Evolutionary conservation across 2,113 vertebrate genomes (phyloP), one percentile per base, ranked within the genome.

Genomic region (Zootoca vivipara): DNA sequence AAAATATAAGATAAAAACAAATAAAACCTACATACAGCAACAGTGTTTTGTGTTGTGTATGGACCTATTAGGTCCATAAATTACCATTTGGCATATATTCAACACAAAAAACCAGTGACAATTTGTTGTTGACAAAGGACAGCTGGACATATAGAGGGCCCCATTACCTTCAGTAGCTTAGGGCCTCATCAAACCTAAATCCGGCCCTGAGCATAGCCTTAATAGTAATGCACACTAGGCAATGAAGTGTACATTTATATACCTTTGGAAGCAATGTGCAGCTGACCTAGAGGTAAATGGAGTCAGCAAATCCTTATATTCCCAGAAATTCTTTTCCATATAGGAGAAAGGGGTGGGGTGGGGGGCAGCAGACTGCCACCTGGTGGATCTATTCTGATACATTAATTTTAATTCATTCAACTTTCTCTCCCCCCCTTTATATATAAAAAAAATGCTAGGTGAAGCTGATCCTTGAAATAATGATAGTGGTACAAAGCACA

Each of bases 291-390:
- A 64, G 4, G 3, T 58, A 64, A 69, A 72, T 22, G 35, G 28
- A 33, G 35, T 30, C 52, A 46, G 35, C 13, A 75, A 28, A 18
- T 3, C 28, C 20, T 33, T 46, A 26, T 38, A 40, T 26, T 2
- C 30, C 13, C 12, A 58, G 9, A 62, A 82, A n/a, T 26, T 22
- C 22, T 70, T 26, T 26, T 78, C 26, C 12, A 65, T 10, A 12
- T 13, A 33, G 52, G 13, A 56, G 15, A 22, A n/a, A 58, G 7
- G 30, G 8, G 64, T 84, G 7, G 30, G 8, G 64, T 84, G 30
- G 74, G 24, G 85, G 81, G 67, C 65, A 79, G 38, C 38, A 87
- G 75, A 40, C 56, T 87, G 80, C 85, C 89, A 90, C 33, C 85
- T 87, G 38, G 75, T 87, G 85, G 65, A 13, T 22, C 28, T 38